Percentiles rank a stretch among this genome's conserved stretches.
Conservation (phyloP, 2,888 invertebrate species). For the Apomyelois bistriatella region DNA sequence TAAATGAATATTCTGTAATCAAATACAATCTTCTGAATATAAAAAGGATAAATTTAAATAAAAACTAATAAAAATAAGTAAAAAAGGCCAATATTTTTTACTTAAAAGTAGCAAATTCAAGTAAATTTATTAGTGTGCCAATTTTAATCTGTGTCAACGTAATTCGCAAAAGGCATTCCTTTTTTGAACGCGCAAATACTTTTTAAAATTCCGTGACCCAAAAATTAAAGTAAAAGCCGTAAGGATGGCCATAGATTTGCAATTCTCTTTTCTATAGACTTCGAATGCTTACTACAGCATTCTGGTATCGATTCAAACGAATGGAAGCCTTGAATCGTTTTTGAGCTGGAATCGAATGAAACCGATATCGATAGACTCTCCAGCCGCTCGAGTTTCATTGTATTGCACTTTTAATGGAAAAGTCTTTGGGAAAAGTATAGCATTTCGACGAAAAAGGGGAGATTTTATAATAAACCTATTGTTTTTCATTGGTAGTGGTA, state of each 20-base stretch:
- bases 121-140: not conserved
- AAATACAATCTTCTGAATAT: no score
- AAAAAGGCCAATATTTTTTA: no score
- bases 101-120: not conserved
- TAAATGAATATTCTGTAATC: no score
- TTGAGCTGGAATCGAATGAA: conserved; percentile 9
- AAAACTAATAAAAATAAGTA: no score
- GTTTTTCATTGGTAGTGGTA: no score
- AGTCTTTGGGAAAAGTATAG: no score
- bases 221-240: conserved; percentile 21
- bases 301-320: conserved; percentile 8
- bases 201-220: conserved; percentile 18
- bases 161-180: conserved; percentile 5
- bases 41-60: no score
- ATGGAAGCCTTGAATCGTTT: not conserved
- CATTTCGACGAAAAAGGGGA: no score
- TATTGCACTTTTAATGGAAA: not conserved
- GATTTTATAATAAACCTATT: no score
- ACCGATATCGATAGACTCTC: conserved; percentile 5
- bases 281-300: conserved; percentile 8
- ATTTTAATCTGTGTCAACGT: conserved; percentile 1
- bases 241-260: conserved; percentile 20
- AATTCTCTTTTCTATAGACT: conserved; percentile 22
- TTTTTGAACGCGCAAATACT: conserved; percentile 8
- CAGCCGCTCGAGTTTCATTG: conserved; percentile 6